phyloP scores from a whole-genome alignment of 2,113 vertebrate species.

The Manacus vitellinus region DNA sequence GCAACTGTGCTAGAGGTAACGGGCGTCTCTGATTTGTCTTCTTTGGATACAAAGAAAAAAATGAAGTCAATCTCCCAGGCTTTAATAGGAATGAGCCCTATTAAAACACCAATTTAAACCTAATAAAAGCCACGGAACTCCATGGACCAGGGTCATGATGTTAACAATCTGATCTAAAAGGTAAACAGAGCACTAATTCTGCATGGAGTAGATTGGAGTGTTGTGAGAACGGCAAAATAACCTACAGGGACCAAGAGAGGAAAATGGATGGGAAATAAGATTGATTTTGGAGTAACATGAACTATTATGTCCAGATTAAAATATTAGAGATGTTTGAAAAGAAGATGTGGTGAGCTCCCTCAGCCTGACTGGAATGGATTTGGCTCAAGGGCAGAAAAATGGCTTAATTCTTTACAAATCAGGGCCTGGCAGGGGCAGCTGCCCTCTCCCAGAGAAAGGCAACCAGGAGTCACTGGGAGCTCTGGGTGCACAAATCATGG shows the following conservation, averaged over 20 bases:
- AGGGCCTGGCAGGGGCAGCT: neutral
- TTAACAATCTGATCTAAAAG: neutral
- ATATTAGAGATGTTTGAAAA: neutral
- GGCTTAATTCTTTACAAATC: neutral
- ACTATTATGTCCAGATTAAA: neutral
- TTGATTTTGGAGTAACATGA: neutral
- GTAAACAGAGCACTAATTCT: constrained; percentile 15
- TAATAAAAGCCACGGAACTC: neutral
- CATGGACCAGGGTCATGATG: neutral
- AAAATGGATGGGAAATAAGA: neutral
- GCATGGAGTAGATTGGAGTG: neutral
- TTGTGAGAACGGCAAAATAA: neutral
- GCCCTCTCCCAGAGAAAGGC: rapidly evolving
- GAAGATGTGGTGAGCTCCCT: rapidly evolving
- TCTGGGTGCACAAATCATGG: neutral
- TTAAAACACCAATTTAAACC: neutral
- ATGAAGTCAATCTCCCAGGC: neutral
- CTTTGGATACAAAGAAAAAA: neutral
- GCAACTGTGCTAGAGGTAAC: neutral
- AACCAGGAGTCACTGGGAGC: neutral
- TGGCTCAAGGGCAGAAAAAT: neutral
- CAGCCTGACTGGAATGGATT: neutral
- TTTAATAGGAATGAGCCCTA: neutral
- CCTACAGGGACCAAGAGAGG: neutral
- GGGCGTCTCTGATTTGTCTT: neutral